These are phyloP conservation scores for Plecotus auritus DNA, from an alignment of 2,113 vertebrate species.

Conservation along the genomic window DNA sequence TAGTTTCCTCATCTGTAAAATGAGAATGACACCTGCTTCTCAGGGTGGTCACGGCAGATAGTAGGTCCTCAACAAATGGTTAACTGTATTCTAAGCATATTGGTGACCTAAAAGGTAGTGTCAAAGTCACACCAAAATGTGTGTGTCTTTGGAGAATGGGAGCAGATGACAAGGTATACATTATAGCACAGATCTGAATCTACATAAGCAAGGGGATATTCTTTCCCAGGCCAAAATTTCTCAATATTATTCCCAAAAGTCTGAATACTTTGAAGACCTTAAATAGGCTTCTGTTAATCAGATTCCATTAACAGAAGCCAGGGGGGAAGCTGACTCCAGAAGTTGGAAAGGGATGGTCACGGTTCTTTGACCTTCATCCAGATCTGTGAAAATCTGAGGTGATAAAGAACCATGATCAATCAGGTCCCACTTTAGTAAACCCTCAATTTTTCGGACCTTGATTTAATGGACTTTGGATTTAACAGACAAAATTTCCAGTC, in stretches of 20 bases:
- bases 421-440: not conserved
- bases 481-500: not conserved
- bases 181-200: slow-evolving; percentile 30
- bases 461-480: not conserved
- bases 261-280: not conserved
- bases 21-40: not conserved
- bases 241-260: slow-evolving; percentile 1
- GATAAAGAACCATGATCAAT: not conserved
- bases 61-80: not conserved
- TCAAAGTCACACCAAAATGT: slow-evolving; percentile 20
- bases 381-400: slow-evolving; percentile 6
- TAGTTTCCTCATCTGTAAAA: slow-evolving; percentile 22
- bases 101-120: not conserved
- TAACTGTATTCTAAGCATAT: not conserved
- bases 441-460: not conserved
- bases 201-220: not conserved
- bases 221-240: not conserved
- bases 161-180: not conserved
- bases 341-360: not conserved
- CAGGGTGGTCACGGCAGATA: not conserved
- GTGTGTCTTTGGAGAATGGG: not conserved
- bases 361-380: not conserved
- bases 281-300: not conserved
- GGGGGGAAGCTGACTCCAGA: not conserved
- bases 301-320: not conserved